A percentile compares a stretch with the other conserved stretches of the same genome.
phyloP scores from a whole-genome alignment of 2,113 vertebrate genomes.

The rat (Rattus norvegicus) region GRCr8 NC_086037.1:6713001-6713500 shows the following conservation, averaged over 20 bases:
- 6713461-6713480: background rate
- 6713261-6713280: background rate
- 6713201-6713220: background rate
- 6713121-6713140: background rate
- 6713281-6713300: background rate
- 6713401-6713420: background rate
- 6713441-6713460: background rate
- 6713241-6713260: background rate
- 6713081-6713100: too few species aligned
- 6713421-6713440: background rate
- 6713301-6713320: background rate
- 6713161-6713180: background rate
- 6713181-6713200: background rate
- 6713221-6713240: background rate
- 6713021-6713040: background rate
- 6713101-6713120: background rate
- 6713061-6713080: background rate
- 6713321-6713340: background rate
- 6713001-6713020: background rate
- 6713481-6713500: background rate
- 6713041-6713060: accelerated
- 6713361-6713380: background rate
- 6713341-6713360: background rate
- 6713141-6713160: background rate
- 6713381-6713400: background rate